Evolutionary conservation across 2,888 invertebrate genomes (phyloP).

Genomic region (Rutpela maculata): DNA sequence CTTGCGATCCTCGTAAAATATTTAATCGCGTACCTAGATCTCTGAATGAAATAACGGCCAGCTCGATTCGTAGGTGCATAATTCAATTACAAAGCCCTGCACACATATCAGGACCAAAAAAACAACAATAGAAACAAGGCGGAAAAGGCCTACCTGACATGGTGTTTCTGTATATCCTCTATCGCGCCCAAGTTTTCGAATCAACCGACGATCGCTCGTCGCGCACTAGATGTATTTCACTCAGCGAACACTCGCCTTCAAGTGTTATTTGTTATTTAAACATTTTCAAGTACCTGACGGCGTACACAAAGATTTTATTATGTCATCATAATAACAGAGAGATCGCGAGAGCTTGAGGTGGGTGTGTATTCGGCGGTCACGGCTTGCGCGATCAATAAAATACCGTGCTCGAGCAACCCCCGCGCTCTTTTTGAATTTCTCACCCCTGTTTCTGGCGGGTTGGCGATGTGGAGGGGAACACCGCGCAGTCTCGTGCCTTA

Average conservation of each 20-base stretch:
- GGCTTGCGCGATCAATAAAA: slow-evolving; percentile 36
- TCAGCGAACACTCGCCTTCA: slow-evolving; percentile 24
- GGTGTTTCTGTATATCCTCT: slow-evolving; percentile 6
- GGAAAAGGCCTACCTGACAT: slow-evolving; percentile 39
- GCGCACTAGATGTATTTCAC: slow-evolving; percentile 30
- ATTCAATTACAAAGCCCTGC: slow-evolving; percentile 2
- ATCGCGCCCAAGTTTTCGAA: slow-evolving; percentile 24
- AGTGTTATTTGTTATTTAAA: slow-evolving; percentile 38
- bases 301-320: slow-evolving; percentile 42
- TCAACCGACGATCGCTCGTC: slow-evolving; percentile 5
- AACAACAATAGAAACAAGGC: slow-evolving; percentile 33
- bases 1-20: background rate
- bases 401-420: slow-evolving; percentile 21
- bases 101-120: background rate
- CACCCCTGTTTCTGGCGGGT: slow-evolving; percentile 16
- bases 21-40: slow-evolving; percentile 8
- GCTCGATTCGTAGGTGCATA: background rate
- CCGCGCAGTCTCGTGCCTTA: background rate
- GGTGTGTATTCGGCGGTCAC: slow-evolving; percentile 23
- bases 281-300: slow-evolving; percentile 43
- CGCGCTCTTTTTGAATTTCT: slow-evolving; percentile 37
- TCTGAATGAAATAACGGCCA: slow-evolving; percentile 14
- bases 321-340: slow-evolving; percentile 30
- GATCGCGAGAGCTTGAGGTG: slow-evolving; percentile 26
- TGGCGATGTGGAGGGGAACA: background rate